A percentile compares a stretch with the other conserved stretches of the same genome.
Evolutionary conservation across 2,888 invertebrate genomes (phyloP).

Genomic region (Carterocephalus palaemon): DNA sequence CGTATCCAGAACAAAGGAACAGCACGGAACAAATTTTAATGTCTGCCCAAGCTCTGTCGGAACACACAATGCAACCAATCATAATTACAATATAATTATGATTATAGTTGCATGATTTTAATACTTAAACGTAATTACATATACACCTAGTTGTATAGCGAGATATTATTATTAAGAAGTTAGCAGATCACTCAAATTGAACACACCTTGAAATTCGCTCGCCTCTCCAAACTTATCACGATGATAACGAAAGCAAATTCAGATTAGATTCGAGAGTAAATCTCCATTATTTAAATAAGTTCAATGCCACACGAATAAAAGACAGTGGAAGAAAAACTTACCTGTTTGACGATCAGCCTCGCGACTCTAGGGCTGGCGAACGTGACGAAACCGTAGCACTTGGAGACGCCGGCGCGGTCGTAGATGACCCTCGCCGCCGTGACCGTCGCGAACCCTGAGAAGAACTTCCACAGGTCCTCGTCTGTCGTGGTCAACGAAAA

Average conservation of each 20-base stretch:
- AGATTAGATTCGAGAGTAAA: constrained; percentile 16
- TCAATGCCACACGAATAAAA: constrained; percentile 24
- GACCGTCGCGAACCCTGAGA: constrained; percentile 92
- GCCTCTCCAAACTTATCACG: constrained; percentile 14
- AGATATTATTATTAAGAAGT: background rate
- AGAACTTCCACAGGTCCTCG: constrained; percentile 93
- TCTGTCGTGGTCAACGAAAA: constrained; percentile 96
- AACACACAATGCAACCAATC: too few relatives aligned
- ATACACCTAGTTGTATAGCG: background rate
- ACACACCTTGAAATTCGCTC: constrained; percentile 14
- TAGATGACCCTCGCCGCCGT: constrained; percentile 96
- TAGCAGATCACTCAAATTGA: background rate
- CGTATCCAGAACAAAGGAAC: too few relatives aligned
- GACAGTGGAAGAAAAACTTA: constrained; percentile 41
- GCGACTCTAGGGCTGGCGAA: constrained; percentile 75
- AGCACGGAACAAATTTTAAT: too few relatives aligned
- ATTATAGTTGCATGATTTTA: too few relatives aligned
- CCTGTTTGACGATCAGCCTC: constrained; percentile 74
- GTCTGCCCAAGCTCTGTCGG: too few relatives aligned
- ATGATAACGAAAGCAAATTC: constrained; percentile 6
- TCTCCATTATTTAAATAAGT: constrained; percentile 18
- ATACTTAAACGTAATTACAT: too few relatives aligned
- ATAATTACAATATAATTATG: too few relatives aligned
- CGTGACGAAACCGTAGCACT: constrained; percentile 93
- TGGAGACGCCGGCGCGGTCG: constrained; percentile 96